Conservation (phyloP, 2,888 invertebrate genomes). For the Lasioglossum vierecki region DNA sequence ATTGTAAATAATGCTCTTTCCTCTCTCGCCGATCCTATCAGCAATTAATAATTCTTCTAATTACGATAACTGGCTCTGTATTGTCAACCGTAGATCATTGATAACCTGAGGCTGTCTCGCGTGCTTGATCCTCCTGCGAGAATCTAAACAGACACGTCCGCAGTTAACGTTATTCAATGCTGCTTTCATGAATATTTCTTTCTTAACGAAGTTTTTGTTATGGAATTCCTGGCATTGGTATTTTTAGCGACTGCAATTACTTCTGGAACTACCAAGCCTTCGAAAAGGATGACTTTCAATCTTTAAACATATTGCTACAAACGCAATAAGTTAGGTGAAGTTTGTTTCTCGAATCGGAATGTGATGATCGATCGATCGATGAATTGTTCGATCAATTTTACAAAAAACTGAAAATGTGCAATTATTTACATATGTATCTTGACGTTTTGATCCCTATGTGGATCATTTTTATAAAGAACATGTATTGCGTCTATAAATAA, state of each 20-base stretch:
- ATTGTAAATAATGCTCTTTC: slow-evolving; percentile 17
- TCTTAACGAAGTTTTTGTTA: neutral
- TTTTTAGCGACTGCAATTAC: neutral
- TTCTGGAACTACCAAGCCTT: neutral
- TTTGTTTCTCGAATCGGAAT: too few species aligned
- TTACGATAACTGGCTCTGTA: slow-evolving; percentile 25
- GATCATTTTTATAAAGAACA: too few species aligned
- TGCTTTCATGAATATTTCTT: neutral
- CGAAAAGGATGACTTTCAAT: neutral
- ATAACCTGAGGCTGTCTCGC: neutral
- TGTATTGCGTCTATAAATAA: too few species aligned
- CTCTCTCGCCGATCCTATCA: slow-evolving; percentile 31
- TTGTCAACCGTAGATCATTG: slow-evolving; percentile 3
- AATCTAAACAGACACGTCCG: neutral
- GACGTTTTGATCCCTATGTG: too few species aligned
- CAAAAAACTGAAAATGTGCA: too few species aligned
- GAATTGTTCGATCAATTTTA: too few species aligned
- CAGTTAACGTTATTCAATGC: neutral
- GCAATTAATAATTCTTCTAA: slow-evolving; percentile 43
- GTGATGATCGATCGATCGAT: too few species aligned
- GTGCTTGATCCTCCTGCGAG: neutral
- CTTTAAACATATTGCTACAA: neutral
- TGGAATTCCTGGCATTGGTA: neutral
- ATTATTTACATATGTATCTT: too few species aligned
- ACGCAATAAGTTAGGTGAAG: too few species aligned